Conservation (phyloP, 53 echinoderm and acorn worm genomes). For the Echinometra lucunter region DNA sequence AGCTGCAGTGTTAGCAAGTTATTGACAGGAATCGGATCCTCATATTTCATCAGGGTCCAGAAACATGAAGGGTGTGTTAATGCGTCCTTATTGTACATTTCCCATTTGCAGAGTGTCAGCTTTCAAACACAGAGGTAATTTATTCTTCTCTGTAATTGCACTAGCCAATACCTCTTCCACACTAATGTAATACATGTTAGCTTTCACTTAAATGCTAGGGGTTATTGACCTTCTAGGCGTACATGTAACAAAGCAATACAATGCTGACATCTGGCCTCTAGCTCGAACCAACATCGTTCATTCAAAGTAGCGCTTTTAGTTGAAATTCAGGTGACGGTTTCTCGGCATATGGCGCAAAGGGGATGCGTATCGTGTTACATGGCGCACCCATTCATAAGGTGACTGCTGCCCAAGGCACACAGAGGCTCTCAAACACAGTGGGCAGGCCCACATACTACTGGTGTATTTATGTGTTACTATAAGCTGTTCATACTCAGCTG, state of each 20-base stretch:
- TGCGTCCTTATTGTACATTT: not conserved
- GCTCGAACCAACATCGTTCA: not conserved
- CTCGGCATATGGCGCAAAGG: constrained; percentile 8
- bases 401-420: not conserved
- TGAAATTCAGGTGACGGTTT: not conserved
- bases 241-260: not conserved
- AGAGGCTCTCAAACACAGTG: not conserved
- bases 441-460: not conserved
- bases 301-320: not conserved
- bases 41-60: not conserved
- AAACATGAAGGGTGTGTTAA: not conserved
- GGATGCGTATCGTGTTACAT: not conserved
- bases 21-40: no score
- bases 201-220: not conserved
- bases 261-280: not conserved
- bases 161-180: not conserved
- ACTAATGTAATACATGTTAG: constrained; percentile 24
- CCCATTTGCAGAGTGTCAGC: not conserved
- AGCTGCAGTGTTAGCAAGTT: no score
- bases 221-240: constrained; percentile 29
- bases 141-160: not conserved
- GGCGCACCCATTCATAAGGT: not conserved
- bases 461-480: not conserved
- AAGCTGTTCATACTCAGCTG: not conserved
- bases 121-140: not conserved